Percentiles rank a stretch among this genome's conserved stretches.
phyloP scores from a whole-genome alignment of 2,888 invertebrate genomes.

The Caenorhabditis panamensis region DNA sequence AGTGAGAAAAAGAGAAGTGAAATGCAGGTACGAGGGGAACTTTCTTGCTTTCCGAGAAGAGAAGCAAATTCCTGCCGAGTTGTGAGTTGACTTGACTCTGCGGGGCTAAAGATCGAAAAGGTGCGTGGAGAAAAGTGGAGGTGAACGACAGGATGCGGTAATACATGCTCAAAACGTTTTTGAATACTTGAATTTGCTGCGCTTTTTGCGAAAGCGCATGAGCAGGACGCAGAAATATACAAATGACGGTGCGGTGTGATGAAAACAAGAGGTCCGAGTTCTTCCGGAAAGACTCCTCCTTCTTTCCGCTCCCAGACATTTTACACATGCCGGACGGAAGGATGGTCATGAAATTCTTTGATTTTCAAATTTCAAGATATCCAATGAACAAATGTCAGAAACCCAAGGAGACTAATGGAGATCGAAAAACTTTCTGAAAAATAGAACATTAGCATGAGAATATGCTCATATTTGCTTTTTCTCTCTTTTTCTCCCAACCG shows the following conservation, averaged over 20 bases:
- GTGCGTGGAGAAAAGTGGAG: conserved; percentile 14
- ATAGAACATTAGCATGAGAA: no score
- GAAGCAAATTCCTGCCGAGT: conserved; percentile 9
- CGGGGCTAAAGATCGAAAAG: conserved; percentile 43
- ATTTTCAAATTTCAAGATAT: conserved; percentile 9
- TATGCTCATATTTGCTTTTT: not conserved
- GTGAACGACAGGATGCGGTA: conserved; percentile 34
- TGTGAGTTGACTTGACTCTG: not conserved
- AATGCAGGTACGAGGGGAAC: conserved; percentile 30
- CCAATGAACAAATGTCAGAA: not conserved
- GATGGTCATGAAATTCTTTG: conserved; percentile 12
- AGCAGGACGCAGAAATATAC: not conserved
- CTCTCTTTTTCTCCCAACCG: not conserved
- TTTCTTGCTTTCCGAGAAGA: conserved; percentile 27
- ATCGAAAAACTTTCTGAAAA: not conserved
- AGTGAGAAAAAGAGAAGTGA: conserved; percentile 29
- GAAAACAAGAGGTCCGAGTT: not conserved
- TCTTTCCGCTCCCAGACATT: conserved; percentile 22
- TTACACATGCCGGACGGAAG: conserved; percentile 11
- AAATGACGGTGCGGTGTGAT: not conserved
- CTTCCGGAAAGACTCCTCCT: not conserved
- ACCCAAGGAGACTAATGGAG: not conserved
- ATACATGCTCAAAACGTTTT: conserved; percentile 42
- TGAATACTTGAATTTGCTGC: conserved; percentile 17
- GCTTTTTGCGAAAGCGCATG: not conserved